Percentiles rank a stretch among this genome's conserved stretches.
These are phyloP conservation scores for Hemicentrotus pulcherrimus DNA, from an alignment of 35 echinoderm and acorn worm species.

Conservation along the genomic window DNA sequence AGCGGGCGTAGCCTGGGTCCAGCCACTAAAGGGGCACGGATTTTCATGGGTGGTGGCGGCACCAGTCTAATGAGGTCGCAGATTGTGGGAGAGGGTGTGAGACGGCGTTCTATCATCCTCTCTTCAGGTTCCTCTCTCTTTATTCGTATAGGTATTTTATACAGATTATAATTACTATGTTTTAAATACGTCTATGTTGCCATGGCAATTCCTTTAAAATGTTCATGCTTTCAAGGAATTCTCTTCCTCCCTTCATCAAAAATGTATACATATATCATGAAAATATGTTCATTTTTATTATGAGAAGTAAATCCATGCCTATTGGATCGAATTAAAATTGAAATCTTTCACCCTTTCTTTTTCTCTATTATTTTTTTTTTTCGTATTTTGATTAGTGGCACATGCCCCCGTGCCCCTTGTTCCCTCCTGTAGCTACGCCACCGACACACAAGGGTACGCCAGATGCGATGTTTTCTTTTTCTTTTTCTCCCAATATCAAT, in stretches of 20 bases:
- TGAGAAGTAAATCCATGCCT: too few species aligned
- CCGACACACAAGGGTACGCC: background rate
- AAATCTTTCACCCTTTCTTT: background rate
- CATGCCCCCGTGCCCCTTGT: background rate
- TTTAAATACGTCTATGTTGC: too few species aligned
- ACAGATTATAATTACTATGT: too few species aligned
- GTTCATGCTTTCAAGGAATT: too few species aligned
- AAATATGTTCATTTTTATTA: too few species aligned
- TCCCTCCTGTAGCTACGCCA: background rate
- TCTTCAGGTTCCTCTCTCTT: too few species aligned
- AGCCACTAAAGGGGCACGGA: background rate
- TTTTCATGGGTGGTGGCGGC: background rate
- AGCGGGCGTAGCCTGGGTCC: background rate
- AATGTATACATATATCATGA: too few species aligned
- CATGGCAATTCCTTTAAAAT: too few species aligned
- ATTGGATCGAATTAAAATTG: background rate
- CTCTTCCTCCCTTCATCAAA: too few species aligned
- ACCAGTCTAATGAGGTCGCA: background rate
- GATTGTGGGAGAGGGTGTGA: background rate
- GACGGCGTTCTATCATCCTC: too few species aligned
- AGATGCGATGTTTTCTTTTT: conserved; percentile 45
- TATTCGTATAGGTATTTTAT: too few species aligned
- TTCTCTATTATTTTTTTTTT: background rate
- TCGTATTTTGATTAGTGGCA: background rate
- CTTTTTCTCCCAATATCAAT: background rate